Evolutionary conservation across 2,888 invertebrate genomes (phyloP).

Genomic region (Spialia ferax): DNA sequence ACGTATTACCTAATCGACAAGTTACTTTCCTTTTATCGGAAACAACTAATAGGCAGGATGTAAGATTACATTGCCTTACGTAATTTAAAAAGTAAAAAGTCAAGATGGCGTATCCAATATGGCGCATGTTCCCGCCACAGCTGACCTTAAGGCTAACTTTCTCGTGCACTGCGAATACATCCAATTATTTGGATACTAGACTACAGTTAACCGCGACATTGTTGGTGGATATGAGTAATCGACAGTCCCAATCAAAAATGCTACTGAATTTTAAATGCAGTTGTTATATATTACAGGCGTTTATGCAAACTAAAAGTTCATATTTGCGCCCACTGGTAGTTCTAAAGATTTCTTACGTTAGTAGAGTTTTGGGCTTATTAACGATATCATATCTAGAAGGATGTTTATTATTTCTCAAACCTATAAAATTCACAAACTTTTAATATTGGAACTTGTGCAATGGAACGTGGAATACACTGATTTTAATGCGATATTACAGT

Average conservation of each 20-base stretch:
- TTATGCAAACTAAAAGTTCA: too few species aligned
- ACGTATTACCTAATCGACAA: slow-evolving; percentile 33
- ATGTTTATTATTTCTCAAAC: too few species aligned
- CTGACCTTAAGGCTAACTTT: slow-evolving; percentile 40
- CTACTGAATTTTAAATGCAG: not conserved
- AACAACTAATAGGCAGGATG: slow-evolving; percentile 37
- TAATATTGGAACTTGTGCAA: too few species aligned
- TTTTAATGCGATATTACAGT: too few species aligned
- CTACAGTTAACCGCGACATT: not conserved
- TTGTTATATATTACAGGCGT: too few species aligned
- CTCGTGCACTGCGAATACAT: slow-evolving; percentile 24
- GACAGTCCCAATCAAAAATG: not conserved
- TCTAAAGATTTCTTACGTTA: too few species aligned
- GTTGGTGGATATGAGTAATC: not conserved
- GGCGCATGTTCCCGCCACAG: slow-evolving; percentile 39
- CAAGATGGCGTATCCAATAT: slow-evolving; percentile 42
- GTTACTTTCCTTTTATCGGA: slow-evolving; percentile 37
- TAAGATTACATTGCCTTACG: slow-evolving; percentile 40
- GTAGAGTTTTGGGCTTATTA: too few species aligned
- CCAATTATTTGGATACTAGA: slow-evolving; percentile 13
- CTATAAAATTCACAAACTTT: too few species aligned
- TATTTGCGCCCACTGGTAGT: too few species aligned
- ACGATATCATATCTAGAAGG: too few species aligned
- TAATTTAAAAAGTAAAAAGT: slow-evolving; percentile 42
- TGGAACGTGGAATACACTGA: too few species aligned